phyloP scores from a whole-genome alignment of 2,113 vertebrate genomes.

The Gorsachius goisagi region DNA sequence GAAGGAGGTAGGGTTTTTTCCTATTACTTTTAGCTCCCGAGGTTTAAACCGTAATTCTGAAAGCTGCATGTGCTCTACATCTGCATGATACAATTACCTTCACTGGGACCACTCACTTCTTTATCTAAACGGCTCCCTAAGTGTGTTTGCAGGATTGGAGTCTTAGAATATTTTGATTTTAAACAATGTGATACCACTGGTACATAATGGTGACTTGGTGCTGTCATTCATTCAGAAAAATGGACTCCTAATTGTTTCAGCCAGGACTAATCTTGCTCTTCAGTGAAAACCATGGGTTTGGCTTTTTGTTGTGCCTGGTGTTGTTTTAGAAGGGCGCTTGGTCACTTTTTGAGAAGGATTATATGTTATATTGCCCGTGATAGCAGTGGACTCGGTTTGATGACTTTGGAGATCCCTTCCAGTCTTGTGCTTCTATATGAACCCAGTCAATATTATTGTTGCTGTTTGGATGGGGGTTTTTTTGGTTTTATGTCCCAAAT shows the following conservation, averaged over 20 bases:
- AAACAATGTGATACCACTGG: not conserved
- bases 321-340: not conserved
- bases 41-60: not conserved
- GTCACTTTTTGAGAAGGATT: not conserved
- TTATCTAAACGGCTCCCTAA: not conserved
- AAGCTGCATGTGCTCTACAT: not conserved
- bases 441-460: not conserved
- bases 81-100: not conserved
- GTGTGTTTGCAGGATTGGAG: not conserved
- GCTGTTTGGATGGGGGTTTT: not conserved
- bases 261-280: not conserved
- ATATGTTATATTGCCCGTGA: not conserved
- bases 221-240: not conserved
- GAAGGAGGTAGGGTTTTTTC: not conserved
- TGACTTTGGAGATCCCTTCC: not conserved
- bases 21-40: not conserved
- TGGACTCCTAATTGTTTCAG: not conserved
- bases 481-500: not conserved
- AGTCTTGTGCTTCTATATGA: not conserved
- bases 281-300: not conserved
- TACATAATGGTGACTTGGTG: not conserved
- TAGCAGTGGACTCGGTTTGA: not conserved
- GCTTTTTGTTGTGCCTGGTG: not conserved
- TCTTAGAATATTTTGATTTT: conserved; percentile 1
- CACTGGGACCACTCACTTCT: not conserved